Percentiles rank a stretch among this genome's conserved stretches.
phyloP scores from a whole-genome alignment of 1,140 invertebrate species.

The Drosophila arizonae region DNA sequence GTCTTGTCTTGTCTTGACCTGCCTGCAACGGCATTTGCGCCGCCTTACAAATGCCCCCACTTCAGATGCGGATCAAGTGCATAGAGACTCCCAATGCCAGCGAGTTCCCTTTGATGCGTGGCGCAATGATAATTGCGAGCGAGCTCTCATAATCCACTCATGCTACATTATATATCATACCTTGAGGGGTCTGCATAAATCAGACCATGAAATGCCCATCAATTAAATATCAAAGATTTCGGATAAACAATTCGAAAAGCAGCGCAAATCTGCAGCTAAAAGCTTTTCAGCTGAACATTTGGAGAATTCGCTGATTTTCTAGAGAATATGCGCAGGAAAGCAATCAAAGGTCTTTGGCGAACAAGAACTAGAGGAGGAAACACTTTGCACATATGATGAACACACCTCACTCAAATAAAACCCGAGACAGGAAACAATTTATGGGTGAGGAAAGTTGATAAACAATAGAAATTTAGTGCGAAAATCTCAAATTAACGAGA shows the following conservation, averaged over 20 bases:
- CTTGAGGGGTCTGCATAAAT: slow-evolving; percentile 30
- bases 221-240: slow-evolving; percentile 18
- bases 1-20: slow-evolving; percentile 17
- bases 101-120: slow-evolving; percentile 24
- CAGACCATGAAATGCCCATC: slow-evolving; percentile 17
- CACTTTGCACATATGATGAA: too few species aligned
- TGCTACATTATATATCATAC: not conserved
- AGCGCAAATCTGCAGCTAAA: not conserved
- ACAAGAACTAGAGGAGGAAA: too few species aligned
- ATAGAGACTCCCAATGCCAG: not conserved
- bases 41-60: not conserved
- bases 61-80: slow-evolving; percentile 7
- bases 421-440: too few species aligned
- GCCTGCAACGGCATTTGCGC: slow-evolving; percentile 26
- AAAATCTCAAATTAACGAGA: too few species aligned
- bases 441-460: too few species aligned
- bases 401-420: too few species aligned
- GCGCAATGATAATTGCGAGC: slow-evolving; percentile 14
- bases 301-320: not conserved
- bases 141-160: slow-evolving; percentile 4
- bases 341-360: too few species aligned
- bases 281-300: slow-evolving; percentile 2
- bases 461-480: too few species aligned
- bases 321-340: too few species aligned
- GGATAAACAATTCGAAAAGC: not conserved